A percentile compares a stretch with the other conserved stretches of the same genome.
Conservation (phyloP, 2,888 invertebrate genomes). For the Pseudococcus viburni region DNA sequence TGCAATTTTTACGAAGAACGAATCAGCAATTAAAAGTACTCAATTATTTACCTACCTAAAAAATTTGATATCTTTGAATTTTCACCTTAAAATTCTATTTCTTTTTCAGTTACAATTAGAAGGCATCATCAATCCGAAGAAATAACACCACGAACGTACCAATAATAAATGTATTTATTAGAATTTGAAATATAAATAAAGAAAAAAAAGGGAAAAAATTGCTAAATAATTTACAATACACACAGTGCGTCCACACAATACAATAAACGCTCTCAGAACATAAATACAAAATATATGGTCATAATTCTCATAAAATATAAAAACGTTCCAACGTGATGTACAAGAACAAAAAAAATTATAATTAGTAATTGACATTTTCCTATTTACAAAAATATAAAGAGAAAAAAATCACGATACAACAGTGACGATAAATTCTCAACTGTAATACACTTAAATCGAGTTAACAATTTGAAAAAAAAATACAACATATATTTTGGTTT, state of each 20-base stretch:
- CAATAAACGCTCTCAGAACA: conserved; percentile 42
- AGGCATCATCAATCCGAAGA: conserved; percentile 61
- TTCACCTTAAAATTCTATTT: not conserved
- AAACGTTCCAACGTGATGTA: conserved; percentile 60
- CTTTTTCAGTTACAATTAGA: conserved; percentile 55
- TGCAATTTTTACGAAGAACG: conserved; percentile 92
- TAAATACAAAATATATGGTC: conserved; percentile 52
- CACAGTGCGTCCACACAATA: not conserved
- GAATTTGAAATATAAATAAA: conserved; percentile 60
- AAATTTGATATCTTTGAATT: not conserved
- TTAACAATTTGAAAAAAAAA: conserved; percentile 40
- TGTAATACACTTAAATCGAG: conserved; percentile 4
- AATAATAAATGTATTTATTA: conserved; percentile 49
- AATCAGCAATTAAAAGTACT: conserved; percentile 91
- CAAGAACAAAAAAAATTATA: conserved; percentile 56
- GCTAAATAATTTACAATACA: conserved; percentile 57
- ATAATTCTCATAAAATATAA: conserved; percentile 28
- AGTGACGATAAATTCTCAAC: conserved; percentile 43
- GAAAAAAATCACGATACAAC: conserved; percentile 49
- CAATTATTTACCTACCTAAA: not conserved
- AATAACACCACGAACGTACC: not conserved
- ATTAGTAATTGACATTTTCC: conserved; percentile 59
- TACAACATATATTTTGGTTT: conserved; percentile 28
- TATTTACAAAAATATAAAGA: conserved; percentile 53
- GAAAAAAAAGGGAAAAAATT: conserved; percentile 35